Conservation (phyloP, 2,113 vertebrate genomes). For the Plecturocebus donacophilus region DNA sequence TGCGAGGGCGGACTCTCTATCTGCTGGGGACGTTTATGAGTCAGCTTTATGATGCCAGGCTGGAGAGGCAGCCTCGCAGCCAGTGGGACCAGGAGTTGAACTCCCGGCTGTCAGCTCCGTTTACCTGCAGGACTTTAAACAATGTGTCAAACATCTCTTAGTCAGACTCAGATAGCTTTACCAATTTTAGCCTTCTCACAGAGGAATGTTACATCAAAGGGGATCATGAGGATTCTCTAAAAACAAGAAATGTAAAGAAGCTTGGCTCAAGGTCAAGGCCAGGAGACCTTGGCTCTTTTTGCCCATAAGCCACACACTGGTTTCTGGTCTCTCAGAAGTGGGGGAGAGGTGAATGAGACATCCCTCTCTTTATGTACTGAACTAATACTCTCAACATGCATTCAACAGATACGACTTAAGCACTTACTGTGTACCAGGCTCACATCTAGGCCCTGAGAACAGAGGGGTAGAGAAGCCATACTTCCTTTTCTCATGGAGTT, state of each 20-base stretch:
- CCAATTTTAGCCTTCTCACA: neutral
- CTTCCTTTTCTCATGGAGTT: neutral
- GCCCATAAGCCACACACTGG: neutral
- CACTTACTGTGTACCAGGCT: too few relatives aligned
- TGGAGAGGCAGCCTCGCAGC: too few relatives aligned
- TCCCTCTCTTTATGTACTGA: neutral
- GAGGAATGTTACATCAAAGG: neutral
- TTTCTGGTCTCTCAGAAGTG: neutral
- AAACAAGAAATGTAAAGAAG: neutral
- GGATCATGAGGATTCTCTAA: neutral
- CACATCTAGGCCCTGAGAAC: neutral
- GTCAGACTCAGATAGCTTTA: neutral
- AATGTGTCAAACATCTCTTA: neutral
- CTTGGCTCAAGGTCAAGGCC: neutral
- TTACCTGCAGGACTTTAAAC: neutral
- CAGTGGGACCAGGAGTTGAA: neutral
- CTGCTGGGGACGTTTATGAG: neutral
- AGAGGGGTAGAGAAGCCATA: neutral
- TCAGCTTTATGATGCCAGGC: neutral
- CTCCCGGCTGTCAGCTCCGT: neutral
- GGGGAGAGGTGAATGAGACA: neutral
- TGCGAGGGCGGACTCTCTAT: neutral
- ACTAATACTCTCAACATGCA: neutral
- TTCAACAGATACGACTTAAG: neutral
- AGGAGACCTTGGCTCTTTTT: neutral